These are phyloP conservation scores for Eulithis testata DNA, from an alignment of 2,888 invertebrate species.

Conservation along the genomic window DNA sequence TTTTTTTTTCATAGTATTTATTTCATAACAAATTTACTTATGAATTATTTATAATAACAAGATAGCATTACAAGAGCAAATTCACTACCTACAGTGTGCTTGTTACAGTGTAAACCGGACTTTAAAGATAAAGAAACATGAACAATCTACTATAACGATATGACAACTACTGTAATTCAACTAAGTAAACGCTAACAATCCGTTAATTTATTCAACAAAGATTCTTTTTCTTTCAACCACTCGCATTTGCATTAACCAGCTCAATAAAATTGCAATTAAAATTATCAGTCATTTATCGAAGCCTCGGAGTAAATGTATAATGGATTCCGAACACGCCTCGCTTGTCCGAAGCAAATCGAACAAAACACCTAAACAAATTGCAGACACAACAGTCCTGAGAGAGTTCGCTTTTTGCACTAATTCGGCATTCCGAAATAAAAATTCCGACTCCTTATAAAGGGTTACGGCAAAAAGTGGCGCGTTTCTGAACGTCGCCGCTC, in stretches of 20 bases:
- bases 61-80: too few species aligned
- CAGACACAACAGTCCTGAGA: constrained; percentile 63
- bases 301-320: constrained; percentile 64
- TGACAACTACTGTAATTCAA: too few species aligned
- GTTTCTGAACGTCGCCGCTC: constrained; percentile 51
- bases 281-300: constrained; percentile 47
- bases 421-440: constrained; percentile 85
- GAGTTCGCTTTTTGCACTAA: constrained; percentile 81
- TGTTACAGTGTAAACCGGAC: too few species aligned
- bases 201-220: too few species aligned
- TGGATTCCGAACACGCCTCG: constrained; percentile 68
- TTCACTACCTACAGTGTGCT: too few species aligned
- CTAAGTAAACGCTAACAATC: too few species aligned
- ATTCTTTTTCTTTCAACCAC: too few species aligned
- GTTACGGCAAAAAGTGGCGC: constrained; percentile 50
- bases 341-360: constrained; percentile 68
- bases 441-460: constrained; percentile 77
- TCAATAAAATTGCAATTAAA: constrained; percentile 42
- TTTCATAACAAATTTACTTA: too few species aligned
- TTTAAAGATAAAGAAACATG: too few species aligned
- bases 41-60: too few species aligned
- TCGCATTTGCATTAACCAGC: constrained; percentile 26
- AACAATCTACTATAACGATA: too few species aligned
- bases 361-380: constrained; percentile 84
- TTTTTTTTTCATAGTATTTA: too few species aligned